Evolutionary conservation across 2,113 vertebrate genomes (phyloP), one percentile per base, ranked within the genome.

Genomic region (Channa argus): DNA sequence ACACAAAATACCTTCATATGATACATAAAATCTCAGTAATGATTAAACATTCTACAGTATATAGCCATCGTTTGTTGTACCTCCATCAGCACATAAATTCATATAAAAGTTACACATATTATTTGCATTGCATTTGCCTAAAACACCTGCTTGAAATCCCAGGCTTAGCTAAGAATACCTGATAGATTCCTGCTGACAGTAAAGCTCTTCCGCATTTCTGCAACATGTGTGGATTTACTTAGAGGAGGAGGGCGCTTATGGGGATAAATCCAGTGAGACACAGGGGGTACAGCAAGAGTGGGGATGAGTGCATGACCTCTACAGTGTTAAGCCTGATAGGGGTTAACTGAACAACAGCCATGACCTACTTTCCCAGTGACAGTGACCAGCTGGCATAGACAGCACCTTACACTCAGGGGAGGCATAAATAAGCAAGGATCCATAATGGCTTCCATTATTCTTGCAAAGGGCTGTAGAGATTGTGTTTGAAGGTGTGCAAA

Each of bases 281-380:
- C 46, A 71, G 43, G 77, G 86, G 84, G 72, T 74, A 52, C 87
- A 74, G n/a, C 65, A 55, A 34, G 63, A 70, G 75, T 63, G 80
- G 66, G 65, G 81, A 61, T 24, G 71, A 60, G 76, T 86, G 56
- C 34, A 15, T 84, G 78, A 74, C 81, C 87, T 81, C 63, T 6
- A 54, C 37, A 71, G 64, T 1, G 52, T 80, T 91, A 83, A 88
- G 89, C 83, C 86, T 89, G 86, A 63, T 52, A 36, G 62, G 84
- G 73, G 84, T 87, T 83, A 84, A 83, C 80, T 63, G 74, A 77
- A 82, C 61, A 87, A 74, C 81, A 61, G 56, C 77, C 64, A 41
- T 90, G 91, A 92, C 91, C 91, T 90, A 92, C 74, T 91, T 93
- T 74, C 51, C 37, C 71, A 79, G 76, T 75, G 76, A 88, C 82